phyloP scores from a whole-genome alignment of 2,113 vertebrate species.

The Tautogolabrus adspersus region DNA sequence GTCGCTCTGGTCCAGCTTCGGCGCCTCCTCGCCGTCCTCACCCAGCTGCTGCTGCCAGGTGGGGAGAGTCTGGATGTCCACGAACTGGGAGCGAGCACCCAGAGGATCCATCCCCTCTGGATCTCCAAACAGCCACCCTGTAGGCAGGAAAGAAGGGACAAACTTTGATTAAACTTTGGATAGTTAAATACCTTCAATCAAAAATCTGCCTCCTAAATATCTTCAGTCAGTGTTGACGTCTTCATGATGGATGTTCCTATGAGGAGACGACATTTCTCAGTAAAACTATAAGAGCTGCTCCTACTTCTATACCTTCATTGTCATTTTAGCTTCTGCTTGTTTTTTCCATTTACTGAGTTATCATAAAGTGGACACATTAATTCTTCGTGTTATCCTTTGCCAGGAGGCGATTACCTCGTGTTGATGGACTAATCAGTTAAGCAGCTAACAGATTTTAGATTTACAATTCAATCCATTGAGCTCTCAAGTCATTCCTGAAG shows the following conservation, averaged over 20 bases:
- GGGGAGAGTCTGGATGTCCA: conserved; percentile 89
- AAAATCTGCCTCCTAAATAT: too few species aligned
- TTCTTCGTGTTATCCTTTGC: neutral
- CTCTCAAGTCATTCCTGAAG: neutral
- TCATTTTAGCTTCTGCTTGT: too few species aligned
- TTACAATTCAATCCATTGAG: too few species aligned
- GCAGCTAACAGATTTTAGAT: neutral
- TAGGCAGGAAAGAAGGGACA: neutral
- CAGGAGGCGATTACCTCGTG: neutral
- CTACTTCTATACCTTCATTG: neutral
- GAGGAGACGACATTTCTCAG: too few species aligned
- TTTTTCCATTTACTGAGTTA: neutral
- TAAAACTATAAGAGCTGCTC: neutral
- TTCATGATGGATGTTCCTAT: too few species aligned
- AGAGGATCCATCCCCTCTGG: conserved; percentile 92
- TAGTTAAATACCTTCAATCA: too few species aligned
- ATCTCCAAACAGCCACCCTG: conserved; percentile 16
- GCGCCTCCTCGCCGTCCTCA: conserved; percentile 35
- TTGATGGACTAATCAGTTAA: neutral
- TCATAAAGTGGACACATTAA: neutral
- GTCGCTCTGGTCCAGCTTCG: conserved; percentile 39
- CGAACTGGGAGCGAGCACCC: conserved; percentile 95
- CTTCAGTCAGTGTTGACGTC: too few species aligned
- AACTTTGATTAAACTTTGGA: neutral
- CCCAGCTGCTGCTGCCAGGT: conserved; percentile 86